Percentiles rank a stretch among this genome's conserved stretches.
Evolutionary conservation across 1,140 invertebrate genomes (phyloP).

Genomic region (Bombus picipes): DNA sequence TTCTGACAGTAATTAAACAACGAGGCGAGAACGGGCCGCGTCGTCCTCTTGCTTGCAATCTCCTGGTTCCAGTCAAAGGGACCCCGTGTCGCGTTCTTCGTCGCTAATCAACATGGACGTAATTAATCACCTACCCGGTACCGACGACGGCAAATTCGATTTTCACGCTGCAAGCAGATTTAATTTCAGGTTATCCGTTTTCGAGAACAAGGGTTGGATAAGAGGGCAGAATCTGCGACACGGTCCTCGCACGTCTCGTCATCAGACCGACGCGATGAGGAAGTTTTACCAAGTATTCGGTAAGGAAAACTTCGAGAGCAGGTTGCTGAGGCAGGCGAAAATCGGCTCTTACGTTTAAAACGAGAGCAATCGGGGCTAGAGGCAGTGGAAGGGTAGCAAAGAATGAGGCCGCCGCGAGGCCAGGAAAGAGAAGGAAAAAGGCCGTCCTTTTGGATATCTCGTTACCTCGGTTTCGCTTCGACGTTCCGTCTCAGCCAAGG

Average conservation of each 20-base stretch:
- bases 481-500: constrained; percentile 48
- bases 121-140: constrained; percentile 18
- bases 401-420: background rate
- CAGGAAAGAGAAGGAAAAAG: constrained; percentile 20
- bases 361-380: constrained; percentile 32
- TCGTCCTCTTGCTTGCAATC: background rate
- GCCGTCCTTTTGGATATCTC: constrained; percentile 58
- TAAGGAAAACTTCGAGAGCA: constrained; percentile 39
- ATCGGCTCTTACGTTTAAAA: constrained; percentile 43
- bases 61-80: background rate
- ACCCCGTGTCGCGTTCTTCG: background rate
- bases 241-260: background rate
- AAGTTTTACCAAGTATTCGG: background rate
- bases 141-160: constrained; percentile 16
- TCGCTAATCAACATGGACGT: constrained; percentile 9
- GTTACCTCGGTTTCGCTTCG: constrained; percentile 52
- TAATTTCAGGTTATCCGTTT: constrained; percentile 6
- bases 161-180: constrained; percentile 23
- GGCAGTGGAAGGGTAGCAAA: background rate
- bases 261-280: background rate
- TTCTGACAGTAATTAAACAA: constrained; percentile 17
- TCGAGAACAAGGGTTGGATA: background rate
- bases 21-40: background rate
- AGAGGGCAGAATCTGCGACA: constrained; percentile 3
- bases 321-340: constrained; percentile 53